Evolutionary conservation across 2,797 vertebrate species (phyloP), one percentile per base, ranked within the genome.

Genomic region (Enteromius argenteus): DNA sequence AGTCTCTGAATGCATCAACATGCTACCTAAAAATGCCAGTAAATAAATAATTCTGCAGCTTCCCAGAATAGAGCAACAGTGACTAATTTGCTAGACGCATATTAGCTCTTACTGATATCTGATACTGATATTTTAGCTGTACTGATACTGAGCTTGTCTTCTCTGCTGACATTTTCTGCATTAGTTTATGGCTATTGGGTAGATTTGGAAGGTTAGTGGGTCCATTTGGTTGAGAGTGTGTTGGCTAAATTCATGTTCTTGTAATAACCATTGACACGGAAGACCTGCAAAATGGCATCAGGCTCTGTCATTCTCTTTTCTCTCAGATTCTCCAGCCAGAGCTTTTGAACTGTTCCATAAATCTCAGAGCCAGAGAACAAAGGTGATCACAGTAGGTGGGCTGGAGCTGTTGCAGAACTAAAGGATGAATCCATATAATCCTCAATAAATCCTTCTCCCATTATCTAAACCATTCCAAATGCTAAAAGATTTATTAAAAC

Each of bases 331-430:
- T 71, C 30, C 51, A 46, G 81, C 11, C 39, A 3, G 53, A 62
- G 66, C 39, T 76, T 77, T 44, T 78, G 82, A 78, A 78, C 73
- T 56, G 19, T 23, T 69, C 62, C 82, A 78, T 84, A 78, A 84
- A 77, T 78, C 73, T 76, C 46, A n/a, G 71, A 14, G 74, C 27
- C 9, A 14, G 74, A 84, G 51, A 77, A 78, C 66, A 78, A 77
- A 84, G 81, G 81, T 83, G 62, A 58, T 68, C 72, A 56, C 62
- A 14, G 62, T 44, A 64, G 62, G 81, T 78, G 74, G 74, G 64
- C 64, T 58, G 53, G 17, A 75, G 81, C 78, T 60, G 66, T 53
- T 44, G 23, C 64, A 60, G 44, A 66, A 84, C 49, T 84, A 60
- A 49, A 49, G 62, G 66, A 69, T 60, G 66, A 78, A 84, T 78